Base-by-base conservation (phyloP, 2,888 invertebrate species). In the Mesorhabditis spiculigera region DNA sequence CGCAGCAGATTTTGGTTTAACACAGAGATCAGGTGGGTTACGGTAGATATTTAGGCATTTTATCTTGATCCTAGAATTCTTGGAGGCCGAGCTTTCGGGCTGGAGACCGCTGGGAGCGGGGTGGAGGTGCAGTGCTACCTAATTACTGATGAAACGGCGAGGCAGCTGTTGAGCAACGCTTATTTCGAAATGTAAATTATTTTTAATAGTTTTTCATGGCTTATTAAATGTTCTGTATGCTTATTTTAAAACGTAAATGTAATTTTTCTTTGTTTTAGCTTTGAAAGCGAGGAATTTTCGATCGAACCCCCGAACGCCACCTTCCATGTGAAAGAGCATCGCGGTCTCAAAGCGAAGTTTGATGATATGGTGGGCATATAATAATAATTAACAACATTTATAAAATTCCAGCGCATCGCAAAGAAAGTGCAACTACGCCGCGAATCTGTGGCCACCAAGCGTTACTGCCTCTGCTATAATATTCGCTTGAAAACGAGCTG, bases 71-170 rank as follows among this genome's bases (percentile, higher is more conserved):
- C 41, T 61, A 80, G 84, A 68, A 76, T 85, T 4, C 79, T 85
- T 4, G 85, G 85, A 10, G 85, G 85, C n/a, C 71, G 78, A 10
- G 83, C 84, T 0, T 85, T 85, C 64, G 84, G 84, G 50, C 71
- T 85, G n/a, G 78, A 82, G 44, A 68, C 73, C 10, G 71, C 71
- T 8, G 77, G 78, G 13, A 82, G 83, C 45, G 79, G 77, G 43
- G 67, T 76, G 41, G 77, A 76, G 66, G 81, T 82, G 4, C 80
- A 82, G 50, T 85, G 85, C 68, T 83, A 80, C 70, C 69, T 85
- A 67, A 85, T 85, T 62, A 85, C 85, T 4, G 85, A 85, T 64
- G 85, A 85, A 45, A 85, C 85, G 5, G 85, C 85, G 0, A 83
- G 80, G 67, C 78, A 81, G 50, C 71, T 85, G 43, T 72, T 85